Base-by-base conservation (phyloP, 1,140 invertebrate genomes). In the Pseudomyrmex dendroicus region DNA sequence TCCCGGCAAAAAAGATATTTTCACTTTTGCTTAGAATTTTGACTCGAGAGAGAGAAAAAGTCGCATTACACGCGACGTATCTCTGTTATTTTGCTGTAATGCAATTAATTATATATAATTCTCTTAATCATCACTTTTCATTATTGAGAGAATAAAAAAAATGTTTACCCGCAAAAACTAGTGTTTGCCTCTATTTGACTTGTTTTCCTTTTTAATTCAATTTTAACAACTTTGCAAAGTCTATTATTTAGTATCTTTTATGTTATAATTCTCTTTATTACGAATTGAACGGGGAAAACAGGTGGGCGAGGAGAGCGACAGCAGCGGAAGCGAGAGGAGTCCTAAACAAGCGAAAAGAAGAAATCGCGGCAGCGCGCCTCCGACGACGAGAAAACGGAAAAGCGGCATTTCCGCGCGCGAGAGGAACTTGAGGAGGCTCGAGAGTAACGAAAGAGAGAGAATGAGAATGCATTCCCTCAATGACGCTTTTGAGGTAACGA, bases 391-490 rank as follows among this genome's bases (percentile, higher is more conserved):
- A 25, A 95, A 96, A 86, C 94, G 96, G 83, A 96, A 97, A 93
- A 96, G 96, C 54, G 96, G 96, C 1, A 94, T 97, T 46, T 97
- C 96, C 78, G 97, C 97, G 12, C 95, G 97, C 50, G 97, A 98
- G 90, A 95, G 97, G 84, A 98, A 98, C 91, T 91, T 98, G 22
- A 95, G 97, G 44, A 95, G 98, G 62, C 94, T 98, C 62, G 97
- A 98, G 93, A 98, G 97, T 89, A 98, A 98, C 93, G 97, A 98
- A 92, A 94, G 97, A 82, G 97, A 98, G 93, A 94, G 97, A 86
- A 97, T 97, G 96, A 95, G 98, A 88, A 98, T 98, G 97, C 98
- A 98, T 93, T 97, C 96, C 61, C 95, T 98, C 72, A 98, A 98
- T 91, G 97, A 98, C 91, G 98, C 97, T 7, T 98, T 98, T 92